Base-by-base conservation (phyloP, 2,113 vertebrate species). In the Sylvia atricapilla region DNA sequence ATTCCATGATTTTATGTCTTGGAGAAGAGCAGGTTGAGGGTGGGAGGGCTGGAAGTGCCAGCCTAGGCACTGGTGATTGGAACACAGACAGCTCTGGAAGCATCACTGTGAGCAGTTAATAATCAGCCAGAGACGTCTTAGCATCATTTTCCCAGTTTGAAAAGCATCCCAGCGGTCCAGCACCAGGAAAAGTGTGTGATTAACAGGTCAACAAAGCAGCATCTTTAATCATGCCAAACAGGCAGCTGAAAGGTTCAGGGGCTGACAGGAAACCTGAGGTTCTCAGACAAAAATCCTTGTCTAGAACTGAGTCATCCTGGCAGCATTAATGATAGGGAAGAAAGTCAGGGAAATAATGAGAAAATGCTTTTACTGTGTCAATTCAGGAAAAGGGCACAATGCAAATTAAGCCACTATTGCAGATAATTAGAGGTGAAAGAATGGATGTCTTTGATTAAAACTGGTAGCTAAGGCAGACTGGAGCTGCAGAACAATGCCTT, bases 261-360 rank as follows among this genome's bases (percentile, higher is more conserved):
- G 43, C 13, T 39, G 23, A 24, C 28, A 15, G 39, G 39, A 20
- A 74, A 87, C 44, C 69, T 30, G 35, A 64, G 52, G 4, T 79
- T 87, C 82, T 81, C n/a, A 84, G 77, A 75, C 46, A 94, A 82
- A 95, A 96, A 62, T 59, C 39, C 15, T 67, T 78, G 39, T 89
- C 84, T 81, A 35, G 66, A 87, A 44, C 18, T 79, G 81, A 93
- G 81, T 94, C 77, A 68, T 85, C 35, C 20, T 56, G 52, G 62
- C 19, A 23, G 35, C 33, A 50, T 47, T 93, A 95, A 93, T 68
- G 62, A 63, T 7, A 81, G 27, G 12, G 39, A 52, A 78, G 46
- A 58, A 81, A 94, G 23, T 13, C 69, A 70, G 52, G 64, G 47
- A 63, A 93, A 87, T 72, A 74, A 87, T 63, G 90, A 84, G 84